Base-by-base conservation (phyloP, 2,113 vertebrate genomes). In the Nothobranchius furzeri region DNA sequence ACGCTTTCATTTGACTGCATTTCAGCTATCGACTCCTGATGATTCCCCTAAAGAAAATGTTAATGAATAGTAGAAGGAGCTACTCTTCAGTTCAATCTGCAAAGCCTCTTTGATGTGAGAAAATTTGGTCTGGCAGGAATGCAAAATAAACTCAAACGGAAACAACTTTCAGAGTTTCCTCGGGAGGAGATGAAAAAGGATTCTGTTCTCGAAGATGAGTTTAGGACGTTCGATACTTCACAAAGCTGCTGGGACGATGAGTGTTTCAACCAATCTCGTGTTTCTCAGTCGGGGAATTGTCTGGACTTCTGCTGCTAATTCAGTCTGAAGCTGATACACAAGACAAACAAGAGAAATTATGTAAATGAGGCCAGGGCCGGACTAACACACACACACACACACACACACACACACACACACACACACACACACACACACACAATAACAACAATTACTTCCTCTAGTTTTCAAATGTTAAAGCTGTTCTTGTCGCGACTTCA, bases 91-190 rank as follows among this genome's bases (percentile, higher is more conserved):
- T 69, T 54, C 15, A 60, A 30, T 58, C 61, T 11, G 42, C 73
- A 67, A 65, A 47, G 60, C 46, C n/a, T 70, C 53, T 84, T 83
- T 87, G 71, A 79, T 82, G 60, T 63, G 46, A 73, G 64, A 65
- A 48, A 14, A 68, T 63, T 64, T 12, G 1, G 51, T 70, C 60
- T 46, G 24, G 17, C 68, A 56, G 67, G 46, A 45, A 49, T 45
- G 59, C 48, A 15, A 79, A 84, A 75, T 59, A 57, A 65, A 65
- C 51, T 36, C 48, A 60, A 54, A 75, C 55, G 66, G 24, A 60
- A 48, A 15, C 17, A 64, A 67, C 48, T n/a, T 40, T 43, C 9
- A 45, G 62, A 47, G 24, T 63, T 72, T 71, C 40, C 57, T 60
- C 17, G 20, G 66, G 58, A 58, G 71, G 43, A 24, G 61, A 79